Percentiles rank a stretch among this genome's conserved stretches.
phyloP scores from a whole-genome alignment of 2,797 vertebrate species.

The Pogoniulus pusillus region DNA sequence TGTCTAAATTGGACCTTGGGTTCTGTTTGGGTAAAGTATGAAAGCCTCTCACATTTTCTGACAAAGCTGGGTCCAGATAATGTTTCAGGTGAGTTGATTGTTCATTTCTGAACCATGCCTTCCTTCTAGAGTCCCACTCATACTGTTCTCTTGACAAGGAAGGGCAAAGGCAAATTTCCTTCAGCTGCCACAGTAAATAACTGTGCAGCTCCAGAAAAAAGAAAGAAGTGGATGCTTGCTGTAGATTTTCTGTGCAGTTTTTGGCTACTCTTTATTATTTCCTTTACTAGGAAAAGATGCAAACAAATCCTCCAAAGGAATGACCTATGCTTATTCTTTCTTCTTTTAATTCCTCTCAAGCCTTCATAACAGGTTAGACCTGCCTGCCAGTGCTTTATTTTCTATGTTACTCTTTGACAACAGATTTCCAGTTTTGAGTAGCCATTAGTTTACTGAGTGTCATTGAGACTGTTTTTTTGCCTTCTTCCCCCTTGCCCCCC shows the following conservation, averaged over 20 bases:
- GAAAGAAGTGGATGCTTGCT: background rate
- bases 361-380: background rate
- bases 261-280: background rate
- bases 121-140: background rate
- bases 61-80: background rate
- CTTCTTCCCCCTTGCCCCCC: fast-evolving
- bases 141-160: background rate
- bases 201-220: background rate
- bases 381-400: background rate
- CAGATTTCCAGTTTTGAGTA: background rate
- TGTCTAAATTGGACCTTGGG: background rate
- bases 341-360: background rate
- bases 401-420: background rate
- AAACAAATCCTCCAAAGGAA: background rate
- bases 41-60: background rate
- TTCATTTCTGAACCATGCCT: background rate
- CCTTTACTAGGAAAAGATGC: background rate
- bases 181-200: background rate
- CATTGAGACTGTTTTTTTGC: background rate
- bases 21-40: background rate
- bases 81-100: background rate
- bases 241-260: background rate
- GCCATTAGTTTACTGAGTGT: background rate
- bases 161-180: background rate
- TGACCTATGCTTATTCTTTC: fast-evolving